Conservation (phyloP, 2,797 vertebrate genomes). For the Salarias fasciatus region DNA sequence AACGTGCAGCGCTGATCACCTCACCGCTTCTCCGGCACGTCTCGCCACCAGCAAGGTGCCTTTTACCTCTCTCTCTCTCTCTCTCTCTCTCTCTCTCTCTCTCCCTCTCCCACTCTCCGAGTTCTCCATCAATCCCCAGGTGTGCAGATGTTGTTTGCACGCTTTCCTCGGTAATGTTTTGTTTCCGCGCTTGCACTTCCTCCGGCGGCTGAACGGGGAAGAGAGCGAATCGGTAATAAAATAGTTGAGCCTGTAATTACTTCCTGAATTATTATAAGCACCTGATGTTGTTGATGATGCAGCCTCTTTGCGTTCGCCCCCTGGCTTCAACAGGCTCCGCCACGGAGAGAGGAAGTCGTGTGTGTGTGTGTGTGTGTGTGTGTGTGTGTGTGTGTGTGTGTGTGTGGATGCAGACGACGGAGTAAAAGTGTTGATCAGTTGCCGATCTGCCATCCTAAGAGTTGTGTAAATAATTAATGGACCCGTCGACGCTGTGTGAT, state of each 20-base stretch:
- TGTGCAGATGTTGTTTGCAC: slow-evolving; percentile 50
- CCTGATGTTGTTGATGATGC: slow-evolving; percentile 51
- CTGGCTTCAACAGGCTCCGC: slow-evolving; percentile 14
- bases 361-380: slow-evolving; percentile 8
- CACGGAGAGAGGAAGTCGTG: slow-evolving; percentile 9
- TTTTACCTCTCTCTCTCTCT: no score
- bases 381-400: no score
- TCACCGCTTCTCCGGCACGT: no score
- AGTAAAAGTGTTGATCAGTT: slow-evolving; percentile 56
- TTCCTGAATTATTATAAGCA: slow-evolving; percentile 58
- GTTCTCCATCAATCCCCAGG: slow-evolving; percentile 1
- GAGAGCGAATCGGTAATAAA: slow-evolving; percentile 62
- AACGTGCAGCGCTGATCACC: no score
- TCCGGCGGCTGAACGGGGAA: slow-evolving; percentile 51
- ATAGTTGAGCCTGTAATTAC: slow-evolving; percentile 56
- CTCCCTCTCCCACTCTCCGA: no score
- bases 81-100: no score
- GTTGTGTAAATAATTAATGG: slow-evolving; percentile 58
- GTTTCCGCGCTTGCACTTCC: slow-evolving; percentile 52
- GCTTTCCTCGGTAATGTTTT: slow-evolving; percentile 49
- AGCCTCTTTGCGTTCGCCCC: slow-evolving; percentile 26
- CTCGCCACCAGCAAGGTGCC: no score
- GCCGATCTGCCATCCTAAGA: slow-evolving; percentile 50
- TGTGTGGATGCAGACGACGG: slow-evolving; percentile 57
- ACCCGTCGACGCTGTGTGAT: slow-evolving; percentile 36